These are phyloP conservation scores for Sus scrofa DNA, from an alignment of 2,113 vertebrate species.

Conservation along the genomic window T2T-Sscrofa CM000819.6:19595501-19596000, in stretches of 20 bases:
- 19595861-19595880: slow-evolving; percentile 76
- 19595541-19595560: background rate
- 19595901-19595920: slow-evolving; percentile 83
- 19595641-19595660: background rate
- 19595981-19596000: slow-evolving; percentile 54
- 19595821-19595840: slow-evolving; percentile 51
- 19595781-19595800: slow-evolving; percentile 11
- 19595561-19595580: background rate
- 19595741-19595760: background rate
- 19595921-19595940: slow-evolving; percentile 67
- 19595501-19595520: background rate
- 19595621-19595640: background rate
- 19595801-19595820: slow-evolving; percentile 74
- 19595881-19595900: slow-evolving; percentile 84
- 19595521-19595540: background rate
- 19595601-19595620: background rate
- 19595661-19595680: background rate
- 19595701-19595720: background rate
- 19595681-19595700: background rate
- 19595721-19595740: background rate
- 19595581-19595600: background rate
- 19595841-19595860: slow-evolving; percentile 76
- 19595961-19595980: slow-evolving; percentile 74
- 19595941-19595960: slow-evolving; percentile 70
- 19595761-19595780: slow-evolving; percentile 4